Percentiles rank a stretch among this genome's conserved stretches.
Evolutionary conservation across 2,113 vertebrate genomes (phyloP).

Genomic region (Macrotus californicus): DNA sequence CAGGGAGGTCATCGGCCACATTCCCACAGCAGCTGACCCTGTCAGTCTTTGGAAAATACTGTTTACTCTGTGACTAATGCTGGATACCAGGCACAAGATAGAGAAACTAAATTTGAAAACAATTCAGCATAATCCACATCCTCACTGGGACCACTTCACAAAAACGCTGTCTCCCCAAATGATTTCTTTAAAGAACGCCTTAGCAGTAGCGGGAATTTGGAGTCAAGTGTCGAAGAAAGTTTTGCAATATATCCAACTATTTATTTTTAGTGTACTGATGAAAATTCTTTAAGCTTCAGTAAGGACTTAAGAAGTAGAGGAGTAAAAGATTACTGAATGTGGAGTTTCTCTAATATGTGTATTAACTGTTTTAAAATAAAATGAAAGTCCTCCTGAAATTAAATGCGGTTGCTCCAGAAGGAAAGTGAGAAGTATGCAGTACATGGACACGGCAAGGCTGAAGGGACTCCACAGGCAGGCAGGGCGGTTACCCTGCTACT

Average conservation of each 20-base stretch:
- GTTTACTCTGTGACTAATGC: constrained; percentile 65
- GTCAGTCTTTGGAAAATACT: constrained; percentile 78
- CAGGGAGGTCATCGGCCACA: constrained; percentile 73
- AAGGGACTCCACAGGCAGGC: not conserved
- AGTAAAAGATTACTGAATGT: constrained; percentile 20
- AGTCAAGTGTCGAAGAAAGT: constrained; percentile 9
- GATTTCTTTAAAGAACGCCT: constrained; percentile 3
- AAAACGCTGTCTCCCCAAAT: constrained; percentile 4
- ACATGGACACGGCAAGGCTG: not conserved
- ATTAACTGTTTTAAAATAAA: constrained; percentile 16
- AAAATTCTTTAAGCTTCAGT: constrained; percentile 33
- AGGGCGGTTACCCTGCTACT: too few relatives aligned
- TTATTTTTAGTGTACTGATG: not conserved
- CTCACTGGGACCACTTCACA: not conserved
- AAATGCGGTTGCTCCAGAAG: constrained; percentile 6
- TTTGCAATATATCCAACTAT: not conserved
- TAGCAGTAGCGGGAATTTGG: not conserved
- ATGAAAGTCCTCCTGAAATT: constrained; percentile 20
- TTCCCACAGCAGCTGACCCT: constrained; percentile 84
- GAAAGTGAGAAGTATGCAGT: not conserved
- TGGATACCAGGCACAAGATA: constrained; percentile 34
- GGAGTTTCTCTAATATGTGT: constrained; percentile 5
- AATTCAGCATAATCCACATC: not conserved
- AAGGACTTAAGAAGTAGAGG: not conserved
- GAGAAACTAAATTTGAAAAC: constrained; percentile 46